These are phyloP conservation scores for Pseudomyrmex dendroicus DNA, from an alignment of 1,140 invertebrate species.

Conservation along the genomic window DNA sequence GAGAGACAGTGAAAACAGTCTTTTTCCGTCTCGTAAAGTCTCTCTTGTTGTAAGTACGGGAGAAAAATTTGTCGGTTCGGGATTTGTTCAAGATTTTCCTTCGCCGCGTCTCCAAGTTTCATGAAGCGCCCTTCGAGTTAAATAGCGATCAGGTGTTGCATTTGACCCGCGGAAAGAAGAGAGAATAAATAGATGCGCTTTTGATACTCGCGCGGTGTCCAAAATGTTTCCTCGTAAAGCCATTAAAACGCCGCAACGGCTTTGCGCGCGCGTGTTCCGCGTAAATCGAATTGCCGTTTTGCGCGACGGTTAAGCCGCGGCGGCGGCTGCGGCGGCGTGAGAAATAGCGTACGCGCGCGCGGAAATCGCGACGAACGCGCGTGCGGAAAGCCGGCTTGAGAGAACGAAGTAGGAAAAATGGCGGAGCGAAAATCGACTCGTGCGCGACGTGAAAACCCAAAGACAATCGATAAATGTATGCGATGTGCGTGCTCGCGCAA, in stretches of 20 bases:
- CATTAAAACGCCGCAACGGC: slow-evolving; percentile 22
- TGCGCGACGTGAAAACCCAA: slow-evolving; percentile 20
- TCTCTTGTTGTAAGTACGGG: no score
- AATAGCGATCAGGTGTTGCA: slow-evolving; percentile 24
- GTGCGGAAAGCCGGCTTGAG: neutral
- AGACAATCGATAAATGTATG: slow-evolving; percentile 41
- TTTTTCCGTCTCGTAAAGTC: no score
- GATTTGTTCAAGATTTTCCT: neutral
- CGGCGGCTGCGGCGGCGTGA: neutral
- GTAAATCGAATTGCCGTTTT: slow-evolving; percentile 43
- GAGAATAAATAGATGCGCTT: slow-evolving; percentile 16
- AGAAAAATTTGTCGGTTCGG: no score
- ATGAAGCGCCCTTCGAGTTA: neutral
- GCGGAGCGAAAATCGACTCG: slow-evolving; percentile 3
- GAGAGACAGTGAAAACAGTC: no score
- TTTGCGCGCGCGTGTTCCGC: slow-evolving; percentile 37
- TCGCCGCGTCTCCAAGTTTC: neutral
- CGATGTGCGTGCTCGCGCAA: slow-evolving; percentile 22
- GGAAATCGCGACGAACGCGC: slow-evolving; percentile 45
- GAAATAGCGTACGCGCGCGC: slow-evolving; percentile 35
- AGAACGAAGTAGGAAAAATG: slow-evolving; percentile 28
- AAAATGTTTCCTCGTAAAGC: slow-evolving; percentile 37
- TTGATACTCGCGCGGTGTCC: neutral
- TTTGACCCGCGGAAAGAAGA: neutral
- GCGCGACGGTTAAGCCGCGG: slow-evolving; percentile 10